Conservation (phyloP, 2,888 invertebrate species). For the Ormyrus pomaceus region DNA sequence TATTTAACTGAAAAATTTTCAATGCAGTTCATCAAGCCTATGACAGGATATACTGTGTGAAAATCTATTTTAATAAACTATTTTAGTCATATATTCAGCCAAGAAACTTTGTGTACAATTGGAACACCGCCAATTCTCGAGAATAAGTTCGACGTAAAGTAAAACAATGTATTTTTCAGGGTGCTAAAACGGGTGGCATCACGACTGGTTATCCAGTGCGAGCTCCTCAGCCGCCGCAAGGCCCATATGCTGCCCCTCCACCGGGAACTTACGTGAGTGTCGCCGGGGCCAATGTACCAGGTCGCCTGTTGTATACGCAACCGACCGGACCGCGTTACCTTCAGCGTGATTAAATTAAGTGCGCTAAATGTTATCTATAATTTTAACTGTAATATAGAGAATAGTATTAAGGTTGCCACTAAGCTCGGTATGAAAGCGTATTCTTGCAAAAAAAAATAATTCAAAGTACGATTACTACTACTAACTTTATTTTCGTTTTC, state of each 20-base stretch:
- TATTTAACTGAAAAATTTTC: background rate
- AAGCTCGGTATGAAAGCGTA: constrained; percentile 32
- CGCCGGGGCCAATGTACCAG: constrained; percentile 68
- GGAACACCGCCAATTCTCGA: background rate
- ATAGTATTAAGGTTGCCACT: constrained; percentile 23
- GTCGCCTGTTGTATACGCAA: constrained; percentile 71
- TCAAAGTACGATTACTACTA: constrained; percentile 7
- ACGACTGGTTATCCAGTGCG: constrained; percentile 90
- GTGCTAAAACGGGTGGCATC: constrained; percentile 87
- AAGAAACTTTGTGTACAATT: background rate
- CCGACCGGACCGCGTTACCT: constrained; percentile 68
- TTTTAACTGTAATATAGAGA: constrained; percentile 28
- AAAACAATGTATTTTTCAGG: constrained; percentile 72
- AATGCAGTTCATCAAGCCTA: constrained; percentile 3
- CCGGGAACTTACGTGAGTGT: constrained; percentile 71
- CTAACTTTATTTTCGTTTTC: background rate
- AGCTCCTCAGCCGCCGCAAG: constrained; percentile 71
- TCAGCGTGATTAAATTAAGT: constrained; percentile 60
- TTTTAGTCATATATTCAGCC: background rate
- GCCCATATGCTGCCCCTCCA: constrained; percentile 66
- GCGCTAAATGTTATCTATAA: background rate
- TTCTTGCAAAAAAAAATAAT: constrained; percentile 3
- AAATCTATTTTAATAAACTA: constrained; percentile 24
- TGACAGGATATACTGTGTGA: constrained; percentile 9
- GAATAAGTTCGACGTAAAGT: constrained; percentile 1